phyloP scores from a whole-genome alignment of 92 coral and sea anemone species.

The Phenganax stokvisi region DNA sequence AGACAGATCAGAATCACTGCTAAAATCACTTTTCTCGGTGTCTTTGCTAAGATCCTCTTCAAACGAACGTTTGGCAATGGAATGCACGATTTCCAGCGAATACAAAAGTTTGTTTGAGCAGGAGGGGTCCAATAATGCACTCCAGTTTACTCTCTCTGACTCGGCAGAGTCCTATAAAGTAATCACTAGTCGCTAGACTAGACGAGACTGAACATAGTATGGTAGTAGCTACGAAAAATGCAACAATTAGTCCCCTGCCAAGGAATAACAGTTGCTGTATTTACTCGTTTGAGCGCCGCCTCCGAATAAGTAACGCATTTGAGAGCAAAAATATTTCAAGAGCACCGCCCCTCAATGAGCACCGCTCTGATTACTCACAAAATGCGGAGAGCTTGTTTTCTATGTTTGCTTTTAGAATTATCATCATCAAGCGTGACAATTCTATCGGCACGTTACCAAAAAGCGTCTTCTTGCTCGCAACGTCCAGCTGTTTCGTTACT shows the following conservation, averaged over 20 bases:
- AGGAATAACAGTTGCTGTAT: neutral
- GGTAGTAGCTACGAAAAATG: neutral
- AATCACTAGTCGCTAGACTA: neutral
- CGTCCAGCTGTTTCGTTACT: too few relatives aligned
- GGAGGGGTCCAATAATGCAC: constrained; percentile 62
- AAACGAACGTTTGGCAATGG: constrained; percentile 61
- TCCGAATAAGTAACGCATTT: too few relatives aligned
- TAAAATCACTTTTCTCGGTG: constrained; percentile 57
- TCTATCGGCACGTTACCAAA: too few relatives aligned
- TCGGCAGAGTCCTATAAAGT: constrained; percentile 30
- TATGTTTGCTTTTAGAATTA: too few relatives aligned
- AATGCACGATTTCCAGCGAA: constrained; percentile 79
- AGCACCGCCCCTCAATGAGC: too few relatives aligned
- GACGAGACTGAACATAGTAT: neutral
- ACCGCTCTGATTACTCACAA: too few relatives aligned
- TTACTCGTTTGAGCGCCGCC: too few relatives aligned
- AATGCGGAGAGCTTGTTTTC: too few relatives aligned
- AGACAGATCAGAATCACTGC: constrained; percentile 80
- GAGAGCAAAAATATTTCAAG: too few relatives aligned
- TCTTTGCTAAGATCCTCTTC: constrained; percentile 49
- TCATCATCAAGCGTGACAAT: too few relatives aligned
- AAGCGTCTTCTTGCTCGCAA: too few relatives aligned
- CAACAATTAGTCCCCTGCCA: neutral
- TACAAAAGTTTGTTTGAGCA: constrained; percentile 84
- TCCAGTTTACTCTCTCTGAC: constrained; percentile 62